phyloP scores from a whole-genome alignment of 1,140 invertebrate genomes.

The Lasaia peninsularis region DNA sequence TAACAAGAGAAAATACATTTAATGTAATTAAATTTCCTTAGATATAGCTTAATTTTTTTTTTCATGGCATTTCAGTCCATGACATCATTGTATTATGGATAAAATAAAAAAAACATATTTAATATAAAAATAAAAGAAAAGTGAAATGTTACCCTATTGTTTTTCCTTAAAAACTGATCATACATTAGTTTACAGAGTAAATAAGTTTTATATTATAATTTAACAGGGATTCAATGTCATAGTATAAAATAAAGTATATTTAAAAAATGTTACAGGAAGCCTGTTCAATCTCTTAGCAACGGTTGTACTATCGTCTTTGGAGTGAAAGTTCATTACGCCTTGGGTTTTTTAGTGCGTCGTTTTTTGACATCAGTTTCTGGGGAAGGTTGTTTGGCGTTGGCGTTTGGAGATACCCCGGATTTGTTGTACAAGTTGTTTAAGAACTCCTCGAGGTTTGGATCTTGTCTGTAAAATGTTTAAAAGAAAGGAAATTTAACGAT shows the following conservation, averaged over 20 bases:
- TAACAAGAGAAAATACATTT: too few relatives aligned
- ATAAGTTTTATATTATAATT: constrained; percentile 22
- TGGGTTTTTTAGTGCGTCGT: constrained; percentile 60
- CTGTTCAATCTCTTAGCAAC: constrained; percentile 5
- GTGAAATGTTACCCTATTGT: too few relatives aligned
- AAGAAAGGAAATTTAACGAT: background rate
- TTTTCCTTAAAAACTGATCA: too few relatives aligned
- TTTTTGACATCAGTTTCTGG: constrained; percentile 43
- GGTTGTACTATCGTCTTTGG: background rate
- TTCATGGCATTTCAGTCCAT: too few relatives aligned
- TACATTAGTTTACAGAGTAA: constrained; percentile 21
- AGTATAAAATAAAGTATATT: constrained; percentile 27
- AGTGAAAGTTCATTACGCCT: constrained; percentile 39
- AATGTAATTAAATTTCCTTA: too few relatives aligned
- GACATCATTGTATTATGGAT: too few relatives aligned
- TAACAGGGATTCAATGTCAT: constrained; percentile 36
- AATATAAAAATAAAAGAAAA: too few relatives aligned
- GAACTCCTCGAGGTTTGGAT: constrained; percentile 73
- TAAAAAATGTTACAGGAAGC: constrained; percentile 5
- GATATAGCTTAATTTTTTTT: too few relatives aligned
- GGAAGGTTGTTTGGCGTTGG: constrained; percentile 34
- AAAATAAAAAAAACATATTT: too few relatives aligned
- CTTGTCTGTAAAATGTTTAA: constrained; percentile 42
- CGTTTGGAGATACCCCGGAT: constrained; percentile 43
- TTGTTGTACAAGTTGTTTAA: constrained; percentile 71